These are phyloP conservation scores for Parazoanthus atlanticus DNA, from an alignment of 92 coral and sea anemone genomes.

Conservation along the genomic window DNA sequence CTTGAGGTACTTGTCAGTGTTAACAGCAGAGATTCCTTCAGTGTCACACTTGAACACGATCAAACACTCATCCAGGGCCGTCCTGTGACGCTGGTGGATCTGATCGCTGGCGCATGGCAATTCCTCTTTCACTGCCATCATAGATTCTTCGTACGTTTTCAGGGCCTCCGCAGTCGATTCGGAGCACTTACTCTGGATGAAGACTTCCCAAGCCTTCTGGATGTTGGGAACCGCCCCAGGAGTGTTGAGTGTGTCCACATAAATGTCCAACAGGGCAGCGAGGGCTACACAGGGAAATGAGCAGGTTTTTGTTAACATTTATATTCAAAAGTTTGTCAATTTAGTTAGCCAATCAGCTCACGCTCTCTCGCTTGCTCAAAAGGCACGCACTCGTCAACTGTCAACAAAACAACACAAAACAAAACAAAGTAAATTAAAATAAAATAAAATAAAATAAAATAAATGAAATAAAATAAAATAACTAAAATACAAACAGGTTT, in stretches of 20 bases:
- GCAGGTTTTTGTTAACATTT: no score
- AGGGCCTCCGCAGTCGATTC: constrained; percentile 45
- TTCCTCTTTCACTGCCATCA: constrained; percentile 44
- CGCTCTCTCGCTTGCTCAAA: no score
- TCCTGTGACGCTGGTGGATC: constrained; percentile 45
- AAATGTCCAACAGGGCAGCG: constrained; percentile 66
- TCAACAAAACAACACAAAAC: no score
- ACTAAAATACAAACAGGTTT: no score
- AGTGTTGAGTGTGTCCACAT: constrained; percentile 71
- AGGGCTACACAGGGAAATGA: constrained; percentile 44
- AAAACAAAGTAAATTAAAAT: no score
- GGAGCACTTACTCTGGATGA: constrained; percentile 53
- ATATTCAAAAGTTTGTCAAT: not conserved
- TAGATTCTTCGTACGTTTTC: constrained; percentile 37
- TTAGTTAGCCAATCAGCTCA: no score
- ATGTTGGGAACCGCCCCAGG: constrained; percentile 79
- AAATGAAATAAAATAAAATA: no score
- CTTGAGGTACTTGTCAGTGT: constrained; percentile 50
- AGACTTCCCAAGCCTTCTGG: constrained; percentile 78
- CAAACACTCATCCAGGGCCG: constrained; percentile 49
- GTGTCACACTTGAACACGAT: constrained; percentile 51
- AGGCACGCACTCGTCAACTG: no score
- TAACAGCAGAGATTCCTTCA: constrained; percentile 53
- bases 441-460: no score
- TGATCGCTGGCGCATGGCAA: constrained; percentile 61